Conservation (phyloP, 1,140 invertebrate genomes). For the Danaus plexippus region DNA sequence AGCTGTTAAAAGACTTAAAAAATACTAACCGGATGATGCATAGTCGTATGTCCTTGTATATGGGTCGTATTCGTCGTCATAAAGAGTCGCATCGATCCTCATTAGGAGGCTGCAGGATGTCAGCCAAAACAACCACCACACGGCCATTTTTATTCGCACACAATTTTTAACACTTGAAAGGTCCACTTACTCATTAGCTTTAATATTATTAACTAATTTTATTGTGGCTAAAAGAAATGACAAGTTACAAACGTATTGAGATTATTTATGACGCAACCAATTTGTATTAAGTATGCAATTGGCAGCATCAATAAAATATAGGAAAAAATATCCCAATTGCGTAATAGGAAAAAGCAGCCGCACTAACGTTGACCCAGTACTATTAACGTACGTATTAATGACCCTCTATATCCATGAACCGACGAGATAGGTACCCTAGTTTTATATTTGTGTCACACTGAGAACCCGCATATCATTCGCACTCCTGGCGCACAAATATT, state of each 20-base stretch:
- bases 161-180: slow-evolving; percentile 6
- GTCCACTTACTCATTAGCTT: slow-evolving; percentile 12
- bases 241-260: neutral
- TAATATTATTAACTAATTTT: neutral
- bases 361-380: no score
- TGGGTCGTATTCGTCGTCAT: slow-evolving; percentile 59
- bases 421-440: no score
- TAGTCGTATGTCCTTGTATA: slow-evolving; percentile 58
- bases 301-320: neutral
- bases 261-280: slow-evolving; percentile 2
- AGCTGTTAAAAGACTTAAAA: no score
- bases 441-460: no score
- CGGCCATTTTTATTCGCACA: slow-evolving; percentile 30
- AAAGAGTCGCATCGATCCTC: slow-evolving; percentile 38
- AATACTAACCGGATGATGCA: slow-evolving; percentile 44
- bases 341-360: no score
- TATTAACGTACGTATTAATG: no score
- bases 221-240: slow-evolving; percentile 9
- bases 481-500: no score
- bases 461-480: no score
- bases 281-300: no score
- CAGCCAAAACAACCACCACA: slow-evolving; percentile 36
- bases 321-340: neutral
- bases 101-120: slow-evolving; percentile 27
- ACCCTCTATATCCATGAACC: no score